These are phyloP conservation scores for Hydriomena furcata DNA, from an alignment of 2,888 invertebrate species.

Conservation along the genomic window DNA sequence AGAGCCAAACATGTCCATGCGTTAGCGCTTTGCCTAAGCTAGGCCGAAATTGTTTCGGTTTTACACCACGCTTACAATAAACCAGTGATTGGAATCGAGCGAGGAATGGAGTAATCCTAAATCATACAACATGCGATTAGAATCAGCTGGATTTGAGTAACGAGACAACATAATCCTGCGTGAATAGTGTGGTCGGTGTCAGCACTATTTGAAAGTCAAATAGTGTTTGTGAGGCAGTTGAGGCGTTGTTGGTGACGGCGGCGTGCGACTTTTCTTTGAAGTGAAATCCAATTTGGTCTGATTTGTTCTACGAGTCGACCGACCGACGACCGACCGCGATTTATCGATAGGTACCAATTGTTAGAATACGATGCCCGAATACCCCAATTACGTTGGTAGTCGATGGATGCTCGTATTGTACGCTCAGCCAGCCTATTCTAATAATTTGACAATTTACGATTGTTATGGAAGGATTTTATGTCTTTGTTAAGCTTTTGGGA, in stretches of 20 bases:
- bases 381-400: constrained; percentile 14
- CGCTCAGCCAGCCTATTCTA: too few species aligned
- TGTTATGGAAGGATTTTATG: too few species aligned
- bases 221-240: not conserved
- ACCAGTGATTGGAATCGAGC: constrained; percentile 12
- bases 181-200: constrained; percentile 14
- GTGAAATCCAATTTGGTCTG: constrained; percentile 31
- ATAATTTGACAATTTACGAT: too few species aligned
- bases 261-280: constrained; percentile 21
- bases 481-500: too few species aligned
- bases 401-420: too few species aligned
- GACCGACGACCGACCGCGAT: constrained; percentile 9
- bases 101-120: constrained; percentile 15
- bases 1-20: constrained; percentile 6
- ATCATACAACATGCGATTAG: constrained; percentile 5
- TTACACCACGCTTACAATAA: not conserved
- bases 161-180: constrained; percentile 14
- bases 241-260: too few species aligned
- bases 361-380: too few species aligned
- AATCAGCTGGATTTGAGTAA: constrained; percentile 10
- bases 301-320: constrained; percentile 15
- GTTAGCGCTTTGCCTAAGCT: not conserved
- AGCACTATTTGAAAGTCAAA: constrained; percentile 8
- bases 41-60: not conserved
- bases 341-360: constrained; percentile 16